Base-by-base conservation (phyloP, 1,140 invertebrate species). In the Drosophila dunni region DNA sequence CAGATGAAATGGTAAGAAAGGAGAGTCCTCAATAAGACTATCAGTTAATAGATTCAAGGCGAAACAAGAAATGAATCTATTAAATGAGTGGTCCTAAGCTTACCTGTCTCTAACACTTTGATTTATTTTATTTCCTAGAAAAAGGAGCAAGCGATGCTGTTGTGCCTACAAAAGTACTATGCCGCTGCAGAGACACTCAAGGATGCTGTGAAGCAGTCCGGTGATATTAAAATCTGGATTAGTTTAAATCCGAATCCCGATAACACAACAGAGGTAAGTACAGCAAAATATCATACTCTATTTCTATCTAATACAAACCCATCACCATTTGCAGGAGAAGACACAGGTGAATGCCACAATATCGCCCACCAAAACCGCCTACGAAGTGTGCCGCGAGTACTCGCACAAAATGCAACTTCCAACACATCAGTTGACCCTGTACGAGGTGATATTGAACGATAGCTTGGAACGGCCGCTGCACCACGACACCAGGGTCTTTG, bases 171-270 rank as follows among this genome's bases (percentile, higher is more conserved):
- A 88, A 94, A 95, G 58, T 95, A 96, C 89, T 94, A 96, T n/a
- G 93, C 93, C 0, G 85, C 92, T 0, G 92, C 93, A 1, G 92
- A 92, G 70, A 91, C 92, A 15, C 70, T 92, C 0, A 92, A 93
- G 2, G 93, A 94, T 33, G 92, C 94, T 0, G 93, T 94, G 0
- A 95, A 95, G 77, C 94, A 94, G 0, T 96, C 96, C 0, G 96
- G 96, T 0, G 96, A 97, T 86, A 94, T 97, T 20, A 95, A 95
- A 86, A 94, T 97, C n/a, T 97, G 96, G 96, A 94, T 97, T 9
- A 90, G 81, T 20, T 71, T 92, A 0, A 90, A 92, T 64, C 73
- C 80, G 0, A 91, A 91, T 77, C 88, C 91, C 3, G 80, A 90
- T 11, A 91, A 91, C 58, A 81, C 75, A 29, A 91, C 73, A 24